Evolutionary conservation across 2,113 vertebrate species (phyloP).

Genomic region (Sebastes fasciatus): DNA sequence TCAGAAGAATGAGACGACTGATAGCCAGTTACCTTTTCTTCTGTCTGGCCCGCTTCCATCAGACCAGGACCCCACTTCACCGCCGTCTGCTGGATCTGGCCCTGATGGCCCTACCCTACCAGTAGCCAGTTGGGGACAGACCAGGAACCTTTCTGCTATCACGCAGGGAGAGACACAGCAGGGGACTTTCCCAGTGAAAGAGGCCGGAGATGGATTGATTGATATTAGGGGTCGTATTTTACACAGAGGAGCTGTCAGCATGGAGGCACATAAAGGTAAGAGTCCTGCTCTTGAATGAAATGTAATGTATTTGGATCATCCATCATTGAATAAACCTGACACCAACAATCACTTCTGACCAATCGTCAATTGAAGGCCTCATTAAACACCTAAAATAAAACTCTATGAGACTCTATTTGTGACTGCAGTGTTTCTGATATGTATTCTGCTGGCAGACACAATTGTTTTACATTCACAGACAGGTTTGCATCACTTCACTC

Average conservation of each 20-base stretch:
- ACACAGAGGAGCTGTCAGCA: slow-evolving; percentile 32
- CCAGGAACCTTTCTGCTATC: slow-evolving; percentile 6
- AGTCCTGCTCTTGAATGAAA: background rate
- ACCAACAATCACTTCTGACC: background rate
- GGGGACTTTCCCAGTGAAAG: background rate
- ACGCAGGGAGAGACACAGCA: slow-evolving; percentile 11
- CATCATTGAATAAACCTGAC: slow-evolving; percentile 1
- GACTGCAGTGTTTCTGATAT: slow-evolving; percentile 44
- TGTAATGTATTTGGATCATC: background rate
- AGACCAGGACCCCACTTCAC: slow-evolving; percentile 28
- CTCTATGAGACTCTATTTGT: background rate
- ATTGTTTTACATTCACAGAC: slow-evolving; percentile 57
- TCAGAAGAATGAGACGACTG: slow-evolving; percentile 16
- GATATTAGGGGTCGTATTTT: slow-evolving; percentile 26
- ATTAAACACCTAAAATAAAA: slow-evolving; percentile 1
- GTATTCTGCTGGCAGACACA: slow-evolving; percentile 53
- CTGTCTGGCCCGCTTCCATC: slow-evolving; percentile 31
- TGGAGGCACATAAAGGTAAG: slow-evolving; percentile 60
- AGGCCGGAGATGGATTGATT: slow-evolving; percentile 5
- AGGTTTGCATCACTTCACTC: slow-evolving; percentile 21
- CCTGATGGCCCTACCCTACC: background rate
- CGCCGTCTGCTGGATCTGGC: background rate
- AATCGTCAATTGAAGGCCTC: background rate
- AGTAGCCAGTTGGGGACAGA: slow-evolving; percentile 22
- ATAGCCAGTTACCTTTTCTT: slow-evolving; percentile 35